Evolutionary conservation across 2,888 invertebrate species (phyloP).

Genomic region (Cactoblastis cactorum): DNA sequence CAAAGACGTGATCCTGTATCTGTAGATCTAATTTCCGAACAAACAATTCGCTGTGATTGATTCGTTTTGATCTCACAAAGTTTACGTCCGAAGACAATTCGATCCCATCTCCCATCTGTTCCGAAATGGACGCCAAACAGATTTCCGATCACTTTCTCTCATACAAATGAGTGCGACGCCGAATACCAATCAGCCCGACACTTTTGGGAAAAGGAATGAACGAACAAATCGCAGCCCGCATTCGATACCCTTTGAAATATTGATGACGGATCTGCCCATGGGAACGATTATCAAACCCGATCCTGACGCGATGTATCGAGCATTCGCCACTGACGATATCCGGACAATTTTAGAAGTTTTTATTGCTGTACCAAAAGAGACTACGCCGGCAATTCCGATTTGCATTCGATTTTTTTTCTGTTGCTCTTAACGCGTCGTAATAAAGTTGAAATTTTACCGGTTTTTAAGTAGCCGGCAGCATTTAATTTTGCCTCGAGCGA

Average conservation of each 20-base stretch:
- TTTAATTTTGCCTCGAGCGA: conserved; percentile 30
- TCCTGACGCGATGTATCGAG: conserved; percentile 44
- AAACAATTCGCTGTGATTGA: no score
- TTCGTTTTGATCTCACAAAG: not conserved
- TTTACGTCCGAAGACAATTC: not conserved
- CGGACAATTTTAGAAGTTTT: conserved; percentile 52
- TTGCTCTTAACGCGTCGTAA: conserved; percentile 22
- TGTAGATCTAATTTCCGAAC: not conserved
- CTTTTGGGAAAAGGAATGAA: conserved; percentile 38
- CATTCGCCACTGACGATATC: conserved; percentile 36
- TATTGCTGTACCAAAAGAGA: conserved; percentile 36
- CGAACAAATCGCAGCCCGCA: conserved; percentile 47
- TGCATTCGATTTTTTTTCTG: conserved; percentile 14
- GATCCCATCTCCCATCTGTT: conserved; percentile 6
- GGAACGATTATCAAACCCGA: conserved; percentile 53
- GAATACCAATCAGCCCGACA: conserved; percentile 45
- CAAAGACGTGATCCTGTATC: no score
- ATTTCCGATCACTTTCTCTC: conserved; percentile 24
- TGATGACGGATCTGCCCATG: conserved; percentile 56
- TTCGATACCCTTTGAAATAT: conserved; percentile 54
- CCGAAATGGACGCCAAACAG: conserved; percentile 5
- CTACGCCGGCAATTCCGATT: conserved; percentile 23
- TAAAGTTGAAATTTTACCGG: conserved; percentile 30
- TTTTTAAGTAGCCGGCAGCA: conserved; percentile 21
- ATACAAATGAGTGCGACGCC: conserved; percentile 40